Evolutionary conservation across 37 sponge, comb jelly and placozoan species (phyloP).

Genomic region (Crambe crambe): DNA sequence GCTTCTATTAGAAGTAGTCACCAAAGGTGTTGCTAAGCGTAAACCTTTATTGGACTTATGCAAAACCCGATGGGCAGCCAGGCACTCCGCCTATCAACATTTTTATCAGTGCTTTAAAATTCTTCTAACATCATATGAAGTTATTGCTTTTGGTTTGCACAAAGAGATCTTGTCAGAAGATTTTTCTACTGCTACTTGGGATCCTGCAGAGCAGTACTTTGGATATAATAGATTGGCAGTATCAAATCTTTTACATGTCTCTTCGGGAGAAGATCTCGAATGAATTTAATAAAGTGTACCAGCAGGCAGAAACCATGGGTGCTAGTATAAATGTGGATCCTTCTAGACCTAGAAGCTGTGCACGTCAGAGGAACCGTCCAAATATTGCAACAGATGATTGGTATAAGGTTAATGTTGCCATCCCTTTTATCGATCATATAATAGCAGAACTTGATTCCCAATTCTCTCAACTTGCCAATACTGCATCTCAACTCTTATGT

Average conservation of each 20-base stretch:
- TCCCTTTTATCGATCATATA: constrained; percentile 20
- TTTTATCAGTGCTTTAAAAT: constrained; percentile 27
- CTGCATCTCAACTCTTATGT: too few relatives aligned
- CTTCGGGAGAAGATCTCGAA: not conserved
- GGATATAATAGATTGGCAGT: constrained; percentile 14
- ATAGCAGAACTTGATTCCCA: not conserved
- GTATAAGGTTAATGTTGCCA: too few relatives aligned
- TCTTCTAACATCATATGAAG: not conserved
- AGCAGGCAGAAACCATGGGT: constrained; percentile 11
- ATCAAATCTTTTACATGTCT: not conserved
- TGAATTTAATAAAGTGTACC: not conserved
- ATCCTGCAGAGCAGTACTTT: constrained; percentile 29
- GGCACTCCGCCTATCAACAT: constrained; percentile 35
- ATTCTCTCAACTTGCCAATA: not conserved
- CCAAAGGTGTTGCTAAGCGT: constrained; percentile 6
- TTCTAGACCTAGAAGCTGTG: constrained; percentile 2
- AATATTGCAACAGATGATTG: constrained; percentile 9
- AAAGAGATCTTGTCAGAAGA: too few relatives aligned
- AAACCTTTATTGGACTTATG: constrained; percentile 5
- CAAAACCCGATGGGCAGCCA: constrained; percentile 26
- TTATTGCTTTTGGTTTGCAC: too few relatives aligned
- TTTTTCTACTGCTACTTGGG: too few relatives aligned
- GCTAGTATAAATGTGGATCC: not conserved
- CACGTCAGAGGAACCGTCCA: constrained; percentile 5
- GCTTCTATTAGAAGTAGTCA: not conserved